These are phyloP conservation scores for Cisticola juncidis DNA, from an alignment of 2,113 vertebrate species.

Conservation along the genomic window DNA sequence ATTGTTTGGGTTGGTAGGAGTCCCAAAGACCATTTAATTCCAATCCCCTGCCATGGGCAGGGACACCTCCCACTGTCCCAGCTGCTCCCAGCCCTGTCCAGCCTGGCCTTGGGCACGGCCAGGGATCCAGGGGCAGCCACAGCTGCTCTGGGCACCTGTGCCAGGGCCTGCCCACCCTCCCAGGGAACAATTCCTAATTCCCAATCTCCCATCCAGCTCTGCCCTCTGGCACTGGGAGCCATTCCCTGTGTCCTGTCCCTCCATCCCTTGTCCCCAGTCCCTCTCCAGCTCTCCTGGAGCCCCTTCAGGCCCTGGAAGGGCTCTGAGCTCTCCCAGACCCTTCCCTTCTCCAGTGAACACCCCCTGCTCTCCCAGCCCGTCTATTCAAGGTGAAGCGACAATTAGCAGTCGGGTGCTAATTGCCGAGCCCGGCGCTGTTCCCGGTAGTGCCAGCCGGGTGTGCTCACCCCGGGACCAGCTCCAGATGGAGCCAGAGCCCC, in stretches of 20 bases:
- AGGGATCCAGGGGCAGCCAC: not conserved
- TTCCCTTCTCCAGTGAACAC: not conserved
- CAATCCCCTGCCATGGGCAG: not conserved
- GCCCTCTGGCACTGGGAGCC: not conserved
- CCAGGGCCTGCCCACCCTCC: accelerated
- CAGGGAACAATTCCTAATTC: accelerated
- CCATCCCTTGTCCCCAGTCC: not conserved
- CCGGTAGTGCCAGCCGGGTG: not conserved
- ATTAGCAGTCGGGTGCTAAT: not conserved
- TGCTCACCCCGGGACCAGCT: not conserved
- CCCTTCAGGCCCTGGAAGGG: accelerated
- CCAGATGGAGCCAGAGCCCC: constrained; percentile 52
- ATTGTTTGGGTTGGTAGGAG: not conserved
- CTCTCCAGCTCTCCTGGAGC: not conserved
- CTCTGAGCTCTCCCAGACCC: accelerated
- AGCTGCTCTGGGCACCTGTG: not conserved
- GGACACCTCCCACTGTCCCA: not conserved
- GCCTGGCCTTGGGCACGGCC: not conserved
- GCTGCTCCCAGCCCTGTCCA: not conserved
- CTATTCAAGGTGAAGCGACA: not conserved
- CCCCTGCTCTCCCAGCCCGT: not conserved
- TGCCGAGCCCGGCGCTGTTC: not conserved
- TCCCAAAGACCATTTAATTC: not conserved
- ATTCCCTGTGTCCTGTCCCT: not conserved
- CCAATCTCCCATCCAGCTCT: accelerated